phyloP scores from a whole-genome alignment of 2,888 invertebrate species.

The Yponomeuta cagnagella region DNA sequence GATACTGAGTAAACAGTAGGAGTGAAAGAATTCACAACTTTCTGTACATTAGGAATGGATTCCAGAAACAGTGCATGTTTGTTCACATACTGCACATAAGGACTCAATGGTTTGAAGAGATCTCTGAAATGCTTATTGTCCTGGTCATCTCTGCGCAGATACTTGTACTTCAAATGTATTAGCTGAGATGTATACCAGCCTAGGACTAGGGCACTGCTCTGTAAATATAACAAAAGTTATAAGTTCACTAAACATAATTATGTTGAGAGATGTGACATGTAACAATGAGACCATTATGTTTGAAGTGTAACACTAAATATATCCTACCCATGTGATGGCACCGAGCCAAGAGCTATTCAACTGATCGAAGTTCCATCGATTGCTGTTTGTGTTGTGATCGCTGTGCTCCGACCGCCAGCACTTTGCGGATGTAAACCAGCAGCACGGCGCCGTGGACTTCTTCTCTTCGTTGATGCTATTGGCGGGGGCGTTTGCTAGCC shows the following conservation, averaged over 20 bases:
- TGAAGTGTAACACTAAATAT: slow-evolving; percentile 18
- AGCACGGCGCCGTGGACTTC: slow-evolving; percentile 34
- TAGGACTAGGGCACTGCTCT: slow-evolving; percentile 78
- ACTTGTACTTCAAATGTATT: slow-evolving; percentile 56
- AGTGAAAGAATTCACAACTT: slow-evolving; percentile 38
- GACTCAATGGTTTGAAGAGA: slow-evolving; percentile 38
- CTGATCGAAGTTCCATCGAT: slow-evolving; percentile 60
- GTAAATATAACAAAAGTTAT: slow-evolving; percentile 26
- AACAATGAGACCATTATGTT: neutral
- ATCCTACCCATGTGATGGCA: slow-evolving; percentile 72
- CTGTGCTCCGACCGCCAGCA: slow-evolving; percentile 33
- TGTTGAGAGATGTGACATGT: neutral
- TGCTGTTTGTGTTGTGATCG: slow-evolving; percentile 50
- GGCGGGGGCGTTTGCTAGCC: slow-evolving; percentile 42
- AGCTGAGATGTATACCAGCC: slow-evolving; percentile 80
- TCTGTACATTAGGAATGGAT: slow-evolving; percentile 38
- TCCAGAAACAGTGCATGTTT: slow-evolving; percentile 34
- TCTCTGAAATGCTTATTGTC: neutral
- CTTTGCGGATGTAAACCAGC: slow-evolving; percentile 45
- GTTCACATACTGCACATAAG: slow-evolving; percentile 37
- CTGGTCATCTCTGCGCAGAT: slow-evolving; percentile 33
- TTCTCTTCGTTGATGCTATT: slow-evolving; percentile 39
- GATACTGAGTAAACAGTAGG: slow-evolving; percentile 56
- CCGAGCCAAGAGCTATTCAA: slow-evolving; percentile 63
- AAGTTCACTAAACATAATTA: neutral